A percentile compares a stretch with the other conserved stretches of the same genome.
These are phyloP conservation scores for Crotalus helleri DNA, from an alignment of 2,113 vertebrate species.

Conservation along the genomic window DNA sequence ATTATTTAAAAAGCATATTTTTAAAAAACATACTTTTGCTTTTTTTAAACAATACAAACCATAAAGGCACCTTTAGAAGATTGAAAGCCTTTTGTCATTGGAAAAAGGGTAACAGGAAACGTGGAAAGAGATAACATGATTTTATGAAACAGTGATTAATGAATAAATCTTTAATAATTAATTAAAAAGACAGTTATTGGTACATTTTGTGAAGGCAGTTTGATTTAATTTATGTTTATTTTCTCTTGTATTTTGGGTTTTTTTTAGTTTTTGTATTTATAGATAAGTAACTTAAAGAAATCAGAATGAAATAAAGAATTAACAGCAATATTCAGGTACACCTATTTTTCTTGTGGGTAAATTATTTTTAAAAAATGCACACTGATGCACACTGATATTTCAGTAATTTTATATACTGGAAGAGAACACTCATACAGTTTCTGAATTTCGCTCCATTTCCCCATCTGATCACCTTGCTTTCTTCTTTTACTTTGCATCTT, in stretches of 20 bases:
- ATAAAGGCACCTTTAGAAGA: not conserved
- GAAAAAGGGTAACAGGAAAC: not conserved
- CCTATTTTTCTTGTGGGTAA: not conserved
- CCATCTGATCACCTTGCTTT: not conserved
- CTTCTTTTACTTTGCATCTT: constrained; percentile 21
- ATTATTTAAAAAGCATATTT: not conserved
- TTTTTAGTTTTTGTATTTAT: not conserved
- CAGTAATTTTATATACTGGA: constrained; percentile 14
- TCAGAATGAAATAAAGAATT: not conserved
- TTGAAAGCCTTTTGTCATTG: not conserved
- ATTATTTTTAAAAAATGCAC: not conserved
- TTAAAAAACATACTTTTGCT: not conserved
- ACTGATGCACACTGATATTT: not conserved
- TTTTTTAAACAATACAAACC: not conserved
- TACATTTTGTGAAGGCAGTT: not conserved
- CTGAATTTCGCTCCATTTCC: constrained; percentile 15
- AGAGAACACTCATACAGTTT: constrained; percentile 11
- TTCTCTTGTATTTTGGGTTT: not conserved
- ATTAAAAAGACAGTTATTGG: not conserved
- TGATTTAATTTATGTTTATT: not conserved
- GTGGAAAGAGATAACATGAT: not conserved
- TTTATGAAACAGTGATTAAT: not conserved
- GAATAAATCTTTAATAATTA: not conserved
- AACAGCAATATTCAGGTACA: not conserved
- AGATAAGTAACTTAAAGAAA: not conserved